A percentile compares a stretch with the other conserved stretches of the same genome.
Evolutionary conservation across 2,113 vertebrate genomes (phyloP).

Genomic region (Thermophis baileyi): DNA sequence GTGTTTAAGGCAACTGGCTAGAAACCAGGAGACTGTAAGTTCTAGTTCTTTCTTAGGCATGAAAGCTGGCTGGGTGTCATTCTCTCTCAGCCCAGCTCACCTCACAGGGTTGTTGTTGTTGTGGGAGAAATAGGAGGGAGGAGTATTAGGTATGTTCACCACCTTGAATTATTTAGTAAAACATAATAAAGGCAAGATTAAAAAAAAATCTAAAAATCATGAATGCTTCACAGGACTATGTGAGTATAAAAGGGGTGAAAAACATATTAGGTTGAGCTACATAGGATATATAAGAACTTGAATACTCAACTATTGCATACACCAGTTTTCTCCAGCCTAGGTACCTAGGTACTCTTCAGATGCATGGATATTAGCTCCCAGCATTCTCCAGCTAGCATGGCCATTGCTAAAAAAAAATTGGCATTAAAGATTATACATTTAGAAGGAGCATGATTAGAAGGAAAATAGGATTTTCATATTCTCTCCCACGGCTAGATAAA

Average conservation of each 20-base stretch:
- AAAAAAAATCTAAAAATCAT: too few species aligned
- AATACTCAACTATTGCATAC: not conserved
- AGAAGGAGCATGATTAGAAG: not conserved
- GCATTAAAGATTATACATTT: not conserved
- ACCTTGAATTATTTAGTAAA: too few species aligned
- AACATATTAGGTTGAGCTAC: not conserved
- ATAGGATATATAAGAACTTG: not conserved
- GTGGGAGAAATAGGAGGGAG: too few species aligned
- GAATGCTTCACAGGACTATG: not conserved
- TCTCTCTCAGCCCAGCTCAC: too few species aligned
- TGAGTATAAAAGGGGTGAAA: not conserved
- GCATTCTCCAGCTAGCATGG: not conserved
- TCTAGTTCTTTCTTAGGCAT: too few species aligned
- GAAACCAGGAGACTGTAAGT: too few species aligned
- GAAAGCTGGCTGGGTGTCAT: too few species aligned
- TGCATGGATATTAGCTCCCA: not conserved
- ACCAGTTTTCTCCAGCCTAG: not conserved
- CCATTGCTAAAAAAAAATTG: not conserved
- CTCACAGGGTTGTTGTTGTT: too few species aligned
- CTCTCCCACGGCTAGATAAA: not conserved
- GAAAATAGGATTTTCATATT: not conserved
- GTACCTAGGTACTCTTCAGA: not conserved
- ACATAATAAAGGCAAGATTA: too few species aligned
- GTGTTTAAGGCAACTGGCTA: too few species aligned
- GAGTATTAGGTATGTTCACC: too few species aligned